These are phyloP conservation scores for Geotrypetes seraphini DNA, from an alignment of 2,797 vertebrate species.

Conservation along the genomic window DNA sequence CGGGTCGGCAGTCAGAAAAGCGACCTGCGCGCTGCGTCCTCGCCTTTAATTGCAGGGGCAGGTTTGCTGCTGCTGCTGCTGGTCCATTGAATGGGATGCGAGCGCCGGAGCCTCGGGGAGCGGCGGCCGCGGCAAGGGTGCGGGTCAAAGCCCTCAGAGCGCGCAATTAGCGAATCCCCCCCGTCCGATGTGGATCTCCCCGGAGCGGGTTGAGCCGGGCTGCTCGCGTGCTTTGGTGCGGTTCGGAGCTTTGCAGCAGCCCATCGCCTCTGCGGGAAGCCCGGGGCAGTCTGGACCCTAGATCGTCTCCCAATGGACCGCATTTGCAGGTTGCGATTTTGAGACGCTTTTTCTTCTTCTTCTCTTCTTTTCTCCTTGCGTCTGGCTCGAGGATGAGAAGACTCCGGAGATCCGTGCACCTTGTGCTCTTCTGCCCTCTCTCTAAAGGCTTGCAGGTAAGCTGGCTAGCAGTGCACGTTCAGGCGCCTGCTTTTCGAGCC, in stretches of 20 bases:
- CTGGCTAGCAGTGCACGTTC: too few species aligned
- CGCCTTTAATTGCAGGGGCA: slow-evolving; percentile 6
- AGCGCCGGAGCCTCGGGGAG: background rate
- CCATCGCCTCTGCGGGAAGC: too few species aligned
- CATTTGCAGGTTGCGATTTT: slow-evolving; percentile 2
- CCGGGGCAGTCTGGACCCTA: slow-evolving; percentile 14
- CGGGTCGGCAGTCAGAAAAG: slow-evolving; percentile 16
- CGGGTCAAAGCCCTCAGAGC: background rate
- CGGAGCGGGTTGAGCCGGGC: slow-evolving; percentile 4
- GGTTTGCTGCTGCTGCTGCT: background rate
- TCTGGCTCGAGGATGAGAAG: slow-evolving; percentile 61
- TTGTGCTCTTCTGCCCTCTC: slow-evolving; percentile 79
- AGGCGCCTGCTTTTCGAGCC: too few species aligned
- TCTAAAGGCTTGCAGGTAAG: slow-evolving; percentile 87
- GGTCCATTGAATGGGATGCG: background rate
- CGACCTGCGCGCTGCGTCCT: background rate
- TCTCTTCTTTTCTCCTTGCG: too few species aligned
- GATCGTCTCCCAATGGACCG: background rate
- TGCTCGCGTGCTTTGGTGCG: too few species aligned
- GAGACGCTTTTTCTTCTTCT: too few species aligned
- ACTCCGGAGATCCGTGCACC: slow-evolving; percentile 72
- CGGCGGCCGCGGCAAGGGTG: background rate
- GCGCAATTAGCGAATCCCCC: too few species aligned
- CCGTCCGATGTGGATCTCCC: slow-evolving; percentile 23
- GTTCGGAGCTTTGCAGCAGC: slow-evolving; percentile 50